phyloP scores from a whole-genome alignment of 2,113 vertebrate species.

The Hystrix brachyura region DNA sequence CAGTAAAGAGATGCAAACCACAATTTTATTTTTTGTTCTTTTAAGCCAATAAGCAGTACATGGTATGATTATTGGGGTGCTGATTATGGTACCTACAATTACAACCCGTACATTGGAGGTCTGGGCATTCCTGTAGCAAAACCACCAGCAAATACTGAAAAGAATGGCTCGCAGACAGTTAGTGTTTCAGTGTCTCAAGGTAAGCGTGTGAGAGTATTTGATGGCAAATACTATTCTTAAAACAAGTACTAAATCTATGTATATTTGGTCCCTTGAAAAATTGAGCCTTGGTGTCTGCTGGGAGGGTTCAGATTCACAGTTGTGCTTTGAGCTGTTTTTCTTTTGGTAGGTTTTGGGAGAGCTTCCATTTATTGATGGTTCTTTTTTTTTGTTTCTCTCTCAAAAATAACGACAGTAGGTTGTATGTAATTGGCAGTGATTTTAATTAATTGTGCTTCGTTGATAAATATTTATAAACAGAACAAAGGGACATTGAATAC shows the following conservation, averaged over 20 bases:
- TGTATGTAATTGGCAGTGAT: neutral
- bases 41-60: slow-evolving; percentile 98
- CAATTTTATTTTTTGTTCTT: slow-evolving; percentile 38
- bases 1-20: neutral
- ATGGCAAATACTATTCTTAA: slow-evolving; percentile 1
- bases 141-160: slow-evolving; percentile 93
- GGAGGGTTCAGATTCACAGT: neutral
- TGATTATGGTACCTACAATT: slow-evolving; percentile 98
- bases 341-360: slow-evolving; percentile 5
- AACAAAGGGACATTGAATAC: neutral
- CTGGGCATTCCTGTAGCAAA: slow-evolving; percentile 97
- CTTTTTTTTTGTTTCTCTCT: neutral
- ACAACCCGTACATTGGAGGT: slow-evolving; percentile 97
- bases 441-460: slow-evolving; percentile 41
- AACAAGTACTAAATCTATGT: neutral
- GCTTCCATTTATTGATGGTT: neutral
- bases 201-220: slow-evolving; percentile 83
- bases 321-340: neutral
- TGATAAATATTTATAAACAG: slow-evolving; percentile 2
- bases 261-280: neutral
- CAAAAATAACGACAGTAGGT: neutral
- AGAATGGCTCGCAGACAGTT: slow-evolving; percentile 96
- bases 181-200: slow-evolving; percentile 98
- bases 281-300: neutral
- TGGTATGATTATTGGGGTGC: slow-evolving; percentile 99